Evolutionary conservation across 1,140 invertebrate genomes (phyloP).

Genomic region (Scaptomyza hsui): DNA sequence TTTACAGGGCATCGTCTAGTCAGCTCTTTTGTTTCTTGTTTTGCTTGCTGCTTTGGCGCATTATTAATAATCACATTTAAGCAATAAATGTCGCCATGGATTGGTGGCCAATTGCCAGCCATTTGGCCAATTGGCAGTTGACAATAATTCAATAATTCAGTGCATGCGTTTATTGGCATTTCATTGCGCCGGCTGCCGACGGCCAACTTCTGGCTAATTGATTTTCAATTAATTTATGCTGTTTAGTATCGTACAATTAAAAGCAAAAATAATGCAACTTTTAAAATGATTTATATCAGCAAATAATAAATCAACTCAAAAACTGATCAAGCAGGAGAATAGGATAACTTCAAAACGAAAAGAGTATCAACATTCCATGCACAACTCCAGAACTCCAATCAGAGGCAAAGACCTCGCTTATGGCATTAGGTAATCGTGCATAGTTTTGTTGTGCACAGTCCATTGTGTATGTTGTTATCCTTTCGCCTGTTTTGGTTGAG

Average conservation of each 20-base stretch:
- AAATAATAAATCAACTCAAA: constrained; percentile 69
- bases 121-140: constrained; percentile 56
- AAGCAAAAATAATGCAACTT: constrained; percentile 39
- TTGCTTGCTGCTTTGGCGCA: constrained; percentile 5
- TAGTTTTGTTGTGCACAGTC: constrained; percentile 37
- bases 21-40: neutral
- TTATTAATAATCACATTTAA: constrained; percentile 52
- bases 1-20: constrained; percentile 2
- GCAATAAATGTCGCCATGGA: constrained; percentile 49
- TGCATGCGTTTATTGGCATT: constrained; percentile 50
- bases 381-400: neutral
- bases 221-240: constrained; percentile 81
- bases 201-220: constrained; percentile 59
- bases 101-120: constrained; percentile 47
- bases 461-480: constrained; percentile 61
- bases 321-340: constrained; percentile 47
- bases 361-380: neutral
- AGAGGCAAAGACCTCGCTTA: constrained; percentile 17
- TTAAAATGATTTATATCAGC: constrained; percentile 72
- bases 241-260: constrained; percentile 66
- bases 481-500: constrained; percentile 47
- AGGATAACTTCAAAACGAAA: neutral
- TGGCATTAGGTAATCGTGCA: constrained; percentile 67
- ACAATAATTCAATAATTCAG: constrained; percentile 51
- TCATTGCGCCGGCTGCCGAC: constrained; percentile 26